Conservation (phyloP, 1,140 invertebrate genomes). For the Adoxophyes honmai region DNA sequence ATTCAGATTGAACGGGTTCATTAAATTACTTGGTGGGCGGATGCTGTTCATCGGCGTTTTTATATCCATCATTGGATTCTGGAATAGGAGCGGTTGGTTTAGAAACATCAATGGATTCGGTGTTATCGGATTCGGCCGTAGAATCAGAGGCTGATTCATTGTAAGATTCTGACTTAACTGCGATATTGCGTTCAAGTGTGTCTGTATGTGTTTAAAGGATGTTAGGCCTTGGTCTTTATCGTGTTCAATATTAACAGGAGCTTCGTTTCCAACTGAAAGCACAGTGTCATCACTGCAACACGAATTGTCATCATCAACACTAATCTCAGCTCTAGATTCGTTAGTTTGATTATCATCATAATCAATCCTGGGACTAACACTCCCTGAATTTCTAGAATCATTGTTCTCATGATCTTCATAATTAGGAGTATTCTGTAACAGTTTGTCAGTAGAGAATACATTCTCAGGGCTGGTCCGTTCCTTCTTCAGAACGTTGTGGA, state of each 20-base stretch:
- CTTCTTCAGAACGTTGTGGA: slow-evolving; percentile 73
- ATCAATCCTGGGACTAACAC: slow-evolving; percentile 49
- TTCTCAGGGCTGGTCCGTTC: slow-evolving; percentile 71
- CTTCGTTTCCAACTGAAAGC: slow-evolving; percentile 82
- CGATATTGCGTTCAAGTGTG: slow-evolving; percentile 78
- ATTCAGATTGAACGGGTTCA: slow-evolving; percentile 48
- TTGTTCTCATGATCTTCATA: slow-evolving; percentile 48
- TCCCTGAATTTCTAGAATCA: slow-evolving; percentile 45
- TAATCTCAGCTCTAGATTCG: slow-evolving; percentile 56
- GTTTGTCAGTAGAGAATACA: slow-evolving; percentile 73
- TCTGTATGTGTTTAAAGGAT: slow-evolving; percentile 79
- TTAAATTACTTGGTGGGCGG: slow-evolving; percentile 43
- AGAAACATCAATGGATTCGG: slow-evolving; percentile 75
- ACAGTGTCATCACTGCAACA: slow-evolving; percentile 83
- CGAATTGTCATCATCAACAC: slow-evolving; percentile 72
- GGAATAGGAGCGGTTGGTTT: slow-evolving; percentile 72
- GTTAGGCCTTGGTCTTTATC: slow-evolving; percentile 56
- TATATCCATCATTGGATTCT: slow-evolving; percentile 59
- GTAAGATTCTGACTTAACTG: slow-evolving; percentile 75
- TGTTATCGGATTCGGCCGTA: slow-evolving; percentile 70
- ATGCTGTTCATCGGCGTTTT: slow-evolving; percentile 40
- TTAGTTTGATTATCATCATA: slow-evolving; percentile 47
- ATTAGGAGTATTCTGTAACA: slow-evolving; percentile 68
- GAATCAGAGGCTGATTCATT: slow-evolving; percentile 59
- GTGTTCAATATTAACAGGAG: slow-evolving; percentile 43